Evolutionary conservation across 2,113 vertebrate genomes (phyloP).

Genomic region (Serinus canaria): DNA sequence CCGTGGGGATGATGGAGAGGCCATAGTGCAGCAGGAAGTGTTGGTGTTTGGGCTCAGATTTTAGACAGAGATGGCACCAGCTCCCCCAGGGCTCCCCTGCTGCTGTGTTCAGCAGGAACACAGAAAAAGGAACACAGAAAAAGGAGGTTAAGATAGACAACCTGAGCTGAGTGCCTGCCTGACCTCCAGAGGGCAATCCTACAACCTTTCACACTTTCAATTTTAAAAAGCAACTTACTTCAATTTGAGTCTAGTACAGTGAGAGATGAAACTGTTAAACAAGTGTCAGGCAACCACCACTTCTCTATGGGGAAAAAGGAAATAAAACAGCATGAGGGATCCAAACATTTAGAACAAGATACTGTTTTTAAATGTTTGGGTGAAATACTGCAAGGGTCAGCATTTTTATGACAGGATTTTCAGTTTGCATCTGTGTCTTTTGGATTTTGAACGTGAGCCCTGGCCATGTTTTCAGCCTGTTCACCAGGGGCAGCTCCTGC

Average conservation of each 20-base stretch:
- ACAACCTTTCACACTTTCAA: background rate
- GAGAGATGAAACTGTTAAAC: background rate
- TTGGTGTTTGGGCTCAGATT: background rate
- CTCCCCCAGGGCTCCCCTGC: background rate
- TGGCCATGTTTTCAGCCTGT: background rate
- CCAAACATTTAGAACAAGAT: background rate
- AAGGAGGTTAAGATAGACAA: background rate
- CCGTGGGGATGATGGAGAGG: background rate
- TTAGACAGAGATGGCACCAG: background rate
- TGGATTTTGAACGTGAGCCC: background rate
- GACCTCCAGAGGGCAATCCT: background rate
- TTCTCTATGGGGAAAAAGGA: background rate
- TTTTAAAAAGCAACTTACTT: background rate
- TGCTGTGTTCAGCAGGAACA: background rate
- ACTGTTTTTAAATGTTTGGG: accelerated
- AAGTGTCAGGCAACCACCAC: background rate
- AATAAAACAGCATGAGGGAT: background rate
- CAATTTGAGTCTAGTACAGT: background rate
- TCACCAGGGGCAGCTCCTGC: background rate
- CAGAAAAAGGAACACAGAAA: background rate
- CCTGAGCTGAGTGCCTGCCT: background rate
- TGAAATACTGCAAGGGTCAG: background rate
- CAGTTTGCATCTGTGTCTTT: background rate
- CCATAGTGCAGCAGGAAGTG: background rate
- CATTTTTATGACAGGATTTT: background rate